phyloP scores from a whole-genome alignment of 37 sponge, comb jelly and placozoan genomes.

The Spongilla lacustris region DNA sequence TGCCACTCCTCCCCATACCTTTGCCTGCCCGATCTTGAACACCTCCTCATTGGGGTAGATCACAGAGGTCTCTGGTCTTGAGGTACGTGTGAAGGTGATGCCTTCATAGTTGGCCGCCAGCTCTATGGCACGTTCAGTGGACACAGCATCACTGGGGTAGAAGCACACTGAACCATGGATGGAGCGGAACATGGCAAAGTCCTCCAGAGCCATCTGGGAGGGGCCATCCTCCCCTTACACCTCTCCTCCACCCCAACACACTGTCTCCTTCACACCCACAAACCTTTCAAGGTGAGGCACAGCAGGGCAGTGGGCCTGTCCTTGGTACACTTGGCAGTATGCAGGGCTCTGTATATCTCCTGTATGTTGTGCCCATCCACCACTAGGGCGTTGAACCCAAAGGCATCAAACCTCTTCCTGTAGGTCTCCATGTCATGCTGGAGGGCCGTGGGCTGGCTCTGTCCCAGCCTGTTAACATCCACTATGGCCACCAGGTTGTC shows the following conservation, averaged over 20 bases:
- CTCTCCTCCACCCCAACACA: no score
- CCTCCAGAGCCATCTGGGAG: constrained; percentile 99
- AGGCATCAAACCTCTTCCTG: constrained; percentile 77
- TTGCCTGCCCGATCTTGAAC: constrained; percentile 98
- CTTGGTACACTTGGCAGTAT: constrained; percentile 80
- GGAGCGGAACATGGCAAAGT: constrained; percentile 98
- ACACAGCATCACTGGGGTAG: constrained; percentile 98
- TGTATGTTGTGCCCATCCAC: constrained; percentile 94
- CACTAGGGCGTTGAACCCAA: constrained; percentile 92
- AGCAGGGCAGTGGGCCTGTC: constrained; percentile 33
- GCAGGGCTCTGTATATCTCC: constrained; percentile 70
- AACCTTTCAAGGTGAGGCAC: no score
- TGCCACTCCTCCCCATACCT: constrained; percentile 59
- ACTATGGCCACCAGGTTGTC: constrained; percentile 95
- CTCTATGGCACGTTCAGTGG: constrained; percentile 94
- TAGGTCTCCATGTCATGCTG: constrained; percentile 88
- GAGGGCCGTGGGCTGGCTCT: constrained; percentile 88
- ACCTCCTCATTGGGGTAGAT: constrained; percentile 88
- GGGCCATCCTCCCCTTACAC: no score
- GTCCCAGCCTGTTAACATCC: constrained; percentile 91
- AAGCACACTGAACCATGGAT: no score
- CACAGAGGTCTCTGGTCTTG: constrained; percentile 85
- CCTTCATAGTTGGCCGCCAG: constrained; percentile 93
- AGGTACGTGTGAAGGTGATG: constrained; percentile 94
- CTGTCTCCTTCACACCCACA: neutral